Conservation (phyloP, 2,888 invertebrate genomes). For the Oxycera nigricornis region DNA sequence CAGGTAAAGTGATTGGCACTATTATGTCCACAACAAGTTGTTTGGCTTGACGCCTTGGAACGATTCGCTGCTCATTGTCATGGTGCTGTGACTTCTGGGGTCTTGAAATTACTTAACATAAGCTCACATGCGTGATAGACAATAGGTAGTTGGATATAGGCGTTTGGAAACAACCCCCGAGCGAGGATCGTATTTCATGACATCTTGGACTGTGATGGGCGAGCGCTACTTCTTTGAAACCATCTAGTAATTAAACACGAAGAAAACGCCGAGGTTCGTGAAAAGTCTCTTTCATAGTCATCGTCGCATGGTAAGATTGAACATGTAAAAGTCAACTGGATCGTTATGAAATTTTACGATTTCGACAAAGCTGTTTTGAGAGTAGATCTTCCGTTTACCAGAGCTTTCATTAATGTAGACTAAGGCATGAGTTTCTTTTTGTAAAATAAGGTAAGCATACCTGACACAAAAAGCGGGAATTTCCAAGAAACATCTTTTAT, state of each 20-base stretch:
- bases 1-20: slow-evolving; percentile 31
- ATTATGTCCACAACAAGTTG: slow-evolving; percentile 20
- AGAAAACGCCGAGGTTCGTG: neutral
- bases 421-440: too few species aligned
- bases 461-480: too few species aligned
- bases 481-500: too few species aligned
- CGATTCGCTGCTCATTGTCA: neutral
- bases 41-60: slow-evolving; percentile 22
- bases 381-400: too few species aligned
- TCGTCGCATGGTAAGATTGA: neutral
- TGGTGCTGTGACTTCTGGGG: neutral
- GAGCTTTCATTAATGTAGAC: too few species aligned
- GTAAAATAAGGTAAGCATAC: too few species aligned
- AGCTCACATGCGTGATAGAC: neutral
- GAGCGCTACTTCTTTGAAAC: neutral
- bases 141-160: neutral
- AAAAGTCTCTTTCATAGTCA: neutral
- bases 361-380: too few species aligned
- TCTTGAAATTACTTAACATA: slow-evolving; percentile 24
- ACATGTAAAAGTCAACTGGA: neutral
- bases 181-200: slow-evolving; percentile 22
- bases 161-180: neutral
- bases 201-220: neutral
- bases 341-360: neutral
- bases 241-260: neutral